A percentile compares a stretch with the other conserved stretches of the same genome.
These are phyloP conservation scores for Sciaenops ocellatus DNA, from an alignment of 2,797 vertebrate genomes.

Conservation along the genomic window DNA sequence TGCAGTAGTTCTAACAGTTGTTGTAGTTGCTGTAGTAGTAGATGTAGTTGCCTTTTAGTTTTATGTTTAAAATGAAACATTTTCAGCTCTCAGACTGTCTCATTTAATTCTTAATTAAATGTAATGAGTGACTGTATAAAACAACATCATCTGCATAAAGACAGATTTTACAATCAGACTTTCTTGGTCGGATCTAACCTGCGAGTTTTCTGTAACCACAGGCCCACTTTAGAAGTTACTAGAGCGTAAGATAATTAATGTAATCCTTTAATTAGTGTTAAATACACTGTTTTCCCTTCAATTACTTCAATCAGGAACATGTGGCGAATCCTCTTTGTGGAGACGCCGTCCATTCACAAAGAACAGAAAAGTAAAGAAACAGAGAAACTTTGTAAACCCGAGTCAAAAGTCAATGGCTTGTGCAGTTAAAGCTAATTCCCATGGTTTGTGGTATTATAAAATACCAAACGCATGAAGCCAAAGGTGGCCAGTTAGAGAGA, in stretches of 20 bases:
- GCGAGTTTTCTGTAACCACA: neutral
- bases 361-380: conserved; percentile 42
- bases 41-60: neutral
- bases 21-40: too few species aligned
- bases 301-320: conserved; percentile 51
- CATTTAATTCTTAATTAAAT: too few species aligned
- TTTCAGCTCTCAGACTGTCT: too few species aligned
- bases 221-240: neutral
- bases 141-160: conserved; percentile 18
- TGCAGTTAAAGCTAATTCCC: conserved; percentile 73
- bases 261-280: conserved; percentile 57
- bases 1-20: too few species aligned
- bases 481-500: conserved; percentile 62
- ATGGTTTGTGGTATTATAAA: conserved; percentile 73
- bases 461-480: conserved; percentile 59
- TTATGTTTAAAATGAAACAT: neutral
- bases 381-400: conserved; percentile 60
- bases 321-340: conserved; percentile 30
- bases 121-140: neutral
- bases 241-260: conserved; percentile 38
- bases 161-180: neutral
- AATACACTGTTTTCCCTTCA: conserved; percentile 48
- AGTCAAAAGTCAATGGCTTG: conserved; percentile 69
- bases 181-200: neutral
- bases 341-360: conserved; percentile 19